Evolutionary conservation across 64 coral and sea anemone species (phyloP).

Genomic region (Dendrophyllia cribrosa): DNA sequence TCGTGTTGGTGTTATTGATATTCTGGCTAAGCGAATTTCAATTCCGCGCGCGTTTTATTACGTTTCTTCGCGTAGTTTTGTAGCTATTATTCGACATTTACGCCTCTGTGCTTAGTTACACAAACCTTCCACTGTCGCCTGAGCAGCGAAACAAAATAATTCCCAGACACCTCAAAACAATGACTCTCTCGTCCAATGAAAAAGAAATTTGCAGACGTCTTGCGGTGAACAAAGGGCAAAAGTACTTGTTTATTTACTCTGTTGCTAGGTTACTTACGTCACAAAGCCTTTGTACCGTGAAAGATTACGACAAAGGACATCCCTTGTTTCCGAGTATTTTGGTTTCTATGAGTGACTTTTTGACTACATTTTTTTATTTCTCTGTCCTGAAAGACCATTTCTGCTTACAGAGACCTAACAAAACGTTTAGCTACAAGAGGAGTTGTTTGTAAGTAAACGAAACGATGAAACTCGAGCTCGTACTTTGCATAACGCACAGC

Average conservation of each 20-base stretch:
- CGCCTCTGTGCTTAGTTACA: background rate
- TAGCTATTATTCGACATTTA: no score
- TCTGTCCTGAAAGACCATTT: background rate
- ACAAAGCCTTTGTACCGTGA: conserved; percentile 5
- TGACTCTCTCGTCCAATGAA: background rate
- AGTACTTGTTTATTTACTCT: conserved; percentile 26
- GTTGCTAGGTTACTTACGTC: conserved; percentile 37
- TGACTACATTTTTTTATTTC: background rate
- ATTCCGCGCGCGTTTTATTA: no score
- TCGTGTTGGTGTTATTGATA: no score
- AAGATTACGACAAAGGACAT: conserved; percentile 18
- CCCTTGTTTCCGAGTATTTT: background rate
- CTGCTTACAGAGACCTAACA: background rate
- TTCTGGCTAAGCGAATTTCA: no score
- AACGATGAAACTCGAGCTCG: background rate
- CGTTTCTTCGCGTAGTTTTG: no score
- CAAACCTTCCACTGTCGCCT: conserved; percentile 19
- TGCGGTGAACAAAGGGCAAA: background rate
- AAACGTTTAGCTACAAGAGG: background rate
- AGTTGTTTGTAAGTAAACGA: background rate
- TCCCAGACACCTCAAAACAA: background rate
- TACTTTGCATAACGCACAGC: background rate
- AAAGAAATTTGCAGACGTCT: background rate
- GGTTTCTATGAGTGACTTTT: background rate
- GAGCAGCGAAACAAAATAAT: conserved; percentile 36